phyloP scores from a whole-genome alignment of 2,797 vertebrate genomes.

The Lepilemur ruficaudatus region DNA sequence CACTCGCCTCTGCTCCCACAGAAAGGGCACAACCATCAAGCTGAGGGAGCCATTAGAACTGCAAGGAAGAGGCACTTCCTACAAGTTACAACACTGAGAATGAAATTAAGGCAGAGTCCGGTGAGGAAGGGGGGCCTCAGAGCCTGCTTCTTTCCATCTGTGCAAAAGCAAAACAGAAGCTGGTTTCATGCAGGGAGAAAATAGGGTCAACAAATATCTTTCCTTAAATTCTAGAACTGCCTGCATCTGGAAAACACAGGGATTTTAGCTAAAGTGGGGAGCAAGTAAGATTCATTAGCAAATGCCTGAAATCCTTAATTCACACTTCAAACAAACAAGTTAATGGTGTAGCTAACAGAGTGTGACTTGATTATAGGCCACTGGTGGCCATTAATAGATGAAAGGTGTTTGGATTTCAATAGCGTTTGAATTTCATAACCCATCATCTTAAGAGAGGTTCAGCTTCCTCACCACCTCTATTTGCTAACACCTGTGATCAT shows the following conservation, averaged over 20 bases:
- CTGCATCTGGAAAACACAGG: not conserved
- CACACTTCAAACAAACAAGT: conserved; percentile 75
- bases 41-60: not conserved
- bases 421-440: conserved; percentile 61
- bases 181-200: not conserved
- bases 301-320: conserved; percentile 68
- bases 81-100: not conserved
- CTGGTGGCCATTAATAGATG: conserved; percentile 68
- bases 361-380: conserved; percentile 70
- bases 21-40: not conserved
- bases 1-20: not conserved
- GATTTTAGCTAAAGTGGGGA: conserved; percentile 10
- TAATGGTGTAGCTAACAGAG: conserved; percentile 70
- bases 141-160: not conserved
- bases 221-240: not conserved
- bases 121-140: not conserved
- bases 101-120: not conserved
- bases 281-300: conserved; percentile 65
- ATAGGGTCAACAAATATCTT: not conserved
- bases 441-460: not conserved
- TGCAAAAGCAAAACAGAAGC: not conserved
- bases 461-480: not conserved
- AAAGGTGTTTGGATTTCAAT: conserved; percentile 67
- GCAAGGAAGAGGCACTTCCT: not conserved
- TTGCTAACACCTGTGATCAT: conserved; percentile 55